Percentiles rank a stretch among this genome's conserved stretches.
These are phyloP conservation scores for Hypotaenidia okinawae DNA, from an alignment of 2,797 vertebrate genomes.

Conservation along the genomic window DNA sequence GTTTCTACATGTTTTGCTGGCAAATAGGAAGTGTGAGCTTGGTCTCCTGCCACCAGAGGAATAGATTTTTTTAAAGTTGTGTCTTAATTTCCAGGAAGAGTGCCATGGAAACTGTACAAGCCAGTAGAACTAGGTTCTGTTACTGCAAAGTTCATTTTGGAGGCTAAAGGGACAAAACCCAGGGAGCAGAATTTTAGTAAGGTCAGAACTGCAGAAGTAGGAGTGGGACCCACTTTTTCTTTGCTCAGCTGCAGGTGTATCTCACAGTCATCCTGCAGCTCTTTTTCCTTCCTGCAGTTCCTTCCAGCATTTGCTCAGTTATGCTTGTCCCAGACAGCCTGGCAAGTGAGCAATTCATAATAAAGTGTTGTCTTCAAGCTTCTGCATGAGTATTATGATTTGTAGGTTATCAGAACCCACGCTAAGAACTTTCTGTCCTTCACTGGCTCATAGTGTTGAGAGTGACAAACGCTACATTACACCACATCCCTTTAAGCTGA, in stretches of 20 bases:
- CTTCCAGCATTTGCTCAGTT: background rate
- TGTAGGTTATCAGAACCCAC: background rate
- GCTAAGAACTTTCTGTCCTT: background rate
- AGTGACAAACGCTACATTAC: accelerated
- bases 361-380: background rate
- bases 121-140: background rate
- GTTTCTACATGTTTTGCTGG: background rate
- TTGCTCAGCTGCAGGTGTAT: background rate
- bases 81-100: background rate
- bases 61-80: background rate
- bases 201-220: background rate
- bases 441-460: background rate
- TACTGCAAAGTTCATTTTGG: background rate
- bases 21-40: background rate
- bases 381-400: background rate
- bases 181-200: background rate
- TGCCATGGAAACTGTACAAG: background rate
- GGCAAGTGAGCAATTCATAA: background rate
- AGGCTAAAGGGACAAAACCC: background rate
- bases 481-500: background rate
- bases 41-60: background rate
- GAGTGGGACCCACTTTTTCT: background rate
- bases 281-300: background rate
- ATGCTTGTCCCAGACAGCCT: background rate
- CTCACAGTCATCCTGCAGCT: background rate